These are phyloP conservation scores for Antheraea mylitta DNA, from an alignment of 1,140 invertebrate species.

Conservation along the genomic window DNA sequence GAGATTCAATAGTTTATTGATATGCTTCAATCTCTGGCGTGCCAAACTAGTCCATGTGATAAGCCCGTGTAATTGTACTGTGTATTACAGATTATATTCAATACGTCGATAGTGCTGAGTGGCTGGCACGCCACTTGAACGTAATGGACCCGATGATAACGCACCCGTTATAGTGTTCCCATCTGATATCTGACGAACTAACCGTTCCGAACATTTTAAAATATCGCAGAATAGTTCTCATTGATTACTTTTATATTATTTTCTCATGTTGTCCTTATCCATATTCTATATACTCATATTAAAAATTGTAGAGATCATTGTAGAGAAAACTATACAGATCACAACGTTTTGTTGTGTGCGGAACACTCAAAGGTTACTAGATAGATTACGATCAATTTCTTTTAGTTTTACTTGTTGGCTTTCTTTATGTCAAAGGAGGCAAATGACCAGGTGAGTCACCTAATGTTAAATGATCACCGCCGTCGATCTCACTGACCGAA, in stretches of 20 bases:
- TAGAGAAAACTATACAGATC: too few species aligned
- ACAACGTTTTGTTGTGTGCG: too few species aligned
- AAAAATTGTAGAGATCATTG: too few species aligned
- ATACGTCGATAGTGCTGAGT: not conserved
- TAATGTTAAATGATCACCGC: too few species aligned
- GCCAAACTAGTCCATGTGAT: not conserved
- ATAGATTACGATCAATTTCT: too few species aligned
- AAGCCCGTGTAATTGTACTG: not conserved
- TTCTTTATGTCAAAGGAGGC: too few species aligned
- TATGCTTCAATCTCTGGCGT: not conserved
- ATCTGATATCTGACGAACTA: not conserved
- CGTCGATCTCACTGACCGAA: too few species aligned
- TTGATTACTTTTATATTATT: not conserved
- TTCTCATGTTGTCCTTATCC: not conserved
- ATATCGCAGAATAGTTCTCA: not conserved
- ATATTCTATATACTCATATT: too few species aligned
- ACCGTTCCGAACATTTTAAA: not conserved
- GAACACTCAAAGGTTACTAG: too few species aligned
- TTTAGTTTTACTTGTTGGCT: too few species aligned
- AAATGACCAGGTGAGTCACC: too few species aligned
- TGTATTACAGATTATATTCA: constrained; percentile 5
- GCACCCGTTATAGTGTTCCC: constrained; percentile 1
- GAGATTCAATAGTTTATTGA: not conserved
- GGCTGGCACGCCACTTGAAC: not conserved
- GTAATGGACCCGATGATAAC: constrained; percentile 2